Percentiles rank a stretch among this genome's conserved stretches.
Evolutionary conservation across 2,113 vertebrate species (phyloP).

Genomic region (Microcebus murinus): DNA sequence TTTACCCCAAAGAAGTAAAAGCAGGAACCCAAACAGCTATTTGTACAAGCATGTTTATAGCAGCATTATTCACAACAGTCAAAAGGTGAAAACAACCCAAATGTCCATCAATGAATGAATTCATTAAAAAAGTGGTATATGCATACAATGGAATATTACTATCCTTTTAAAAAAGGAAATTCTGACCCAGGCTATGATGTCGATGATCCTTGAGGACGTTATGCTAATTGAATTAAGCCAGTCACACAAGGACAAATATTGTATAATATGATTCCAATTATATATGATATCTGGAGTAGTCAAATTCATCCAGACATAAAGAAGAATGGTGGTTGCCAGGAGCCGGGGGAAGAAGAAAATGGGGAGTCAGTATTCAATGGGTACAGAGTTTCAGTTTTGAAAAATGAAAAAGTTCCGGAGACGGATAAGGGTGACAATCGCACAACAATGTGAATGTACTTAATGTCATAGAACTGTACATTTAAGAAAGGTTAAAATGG

Average conservation of each 20-base stretch:
- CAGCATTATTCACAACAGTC: neutral
- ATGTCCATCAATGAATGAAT: neutral
- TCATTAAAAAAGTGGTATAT: neutral
- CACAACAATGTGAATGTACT: neutral
- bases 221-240: conserved; percentile 17
- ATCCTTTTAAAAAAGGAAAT: neutral
- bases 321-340: neutral
- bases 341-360: neutral
- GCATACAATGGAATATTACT: neutral
- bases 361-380: neutral
- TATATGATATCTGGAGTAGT: neutral
- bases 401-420: neutral
- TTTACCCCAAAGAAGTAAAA: conserved; percentile 6
- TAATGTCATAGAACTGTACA: neutral
- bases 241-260: neutral
- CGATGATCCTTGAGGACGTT: neutral
- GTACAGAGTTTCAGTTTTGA: neutral
- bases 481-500: conserved; percentile 8
- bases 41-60: neutral
- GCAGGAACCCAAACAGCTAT: neutral
- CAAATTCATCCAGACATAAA: neutral
- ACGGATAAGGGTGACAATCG: neutral
- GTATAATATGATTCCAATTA: neutral
- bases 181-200: neutral
- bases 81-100: neutral